A percentile compares a stretch with the other conserved stretches of the same genome.
These are phyloP conservation scores for Prietella phreatophila DNA, from an alignment of 2,113 vertebrate genomes.

Conservation along the genomic window DNA sequence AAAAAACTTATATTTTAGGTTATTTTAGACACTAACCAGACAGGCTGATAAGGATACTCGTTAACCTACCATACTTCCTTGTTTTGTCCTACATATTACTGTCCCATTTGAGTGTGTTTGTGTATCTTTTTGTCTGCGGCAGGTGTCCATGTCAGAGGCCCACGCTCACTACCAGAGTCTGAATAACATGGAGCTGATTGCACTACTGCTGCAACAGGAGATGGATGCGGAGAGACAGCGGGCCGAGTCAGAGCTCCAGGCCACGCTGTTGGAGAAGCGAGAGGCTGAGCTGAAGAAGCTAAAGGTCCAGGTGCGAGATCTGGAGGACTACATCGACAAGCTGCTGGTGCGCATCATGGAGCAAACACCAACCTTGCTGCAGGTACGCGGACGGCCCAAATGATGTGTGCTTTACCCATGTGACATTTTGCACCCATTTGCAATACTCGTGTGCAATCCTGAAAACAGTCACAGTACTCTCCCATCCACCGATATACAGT, in stretches of 20 bases:
- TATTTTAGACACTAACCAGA: not conserved
- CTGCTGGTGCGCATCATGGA: slow-evolving; percentile 96
- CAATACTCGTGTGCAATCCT: too few relatives aligned
- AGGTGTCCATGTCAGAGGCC: slow-evolving; percentile 65
- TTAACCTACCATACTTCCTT: not conserved
- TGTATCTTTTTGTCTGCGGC: slow-evolving; percentile 41
- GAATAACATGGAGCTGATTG: slow-evolving; percentile 92
- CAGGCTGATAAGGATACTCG: not conserved
- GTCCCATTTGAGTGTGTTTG: not conserved
- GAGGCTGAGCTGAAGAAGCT: slow-evolving; percentile 83
- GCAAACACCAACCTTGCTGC: slow-evolving; percentile 89
- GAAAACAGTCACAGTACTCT: slow-evolving; percentile 31
- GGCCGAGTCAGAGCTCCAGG: slow-evolving; percentile 66
- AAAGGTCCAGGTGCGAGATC: slow-evolving; percentile 83
- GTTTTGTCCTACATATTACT: not conserved
- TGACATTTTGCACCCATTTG: slow-evolving; percentile 1
- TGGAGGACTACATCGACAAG: slow-evolving; percentile 96
- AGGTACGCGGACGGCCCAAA: slow-evolving; percentile 77
- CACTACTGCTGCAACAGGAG: slow-evolving; percentile 86
- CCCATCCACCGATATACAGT: slow-evolving; percentile 27
- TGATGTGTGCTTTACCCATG: slow-evolving; percentile 46
- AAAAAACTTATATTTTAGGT: not conserved
- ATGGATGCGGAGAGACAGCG: slow-evolving; percentile 82
- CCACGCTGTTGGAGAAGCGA: slow-evolving; percentile 67
- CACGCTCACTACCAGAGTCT: slow-evolving; percentile 85